Base-by-base conservation (phyloP, 1,140 invertebrate species). In the Scaptomyza pallida region DNA sequence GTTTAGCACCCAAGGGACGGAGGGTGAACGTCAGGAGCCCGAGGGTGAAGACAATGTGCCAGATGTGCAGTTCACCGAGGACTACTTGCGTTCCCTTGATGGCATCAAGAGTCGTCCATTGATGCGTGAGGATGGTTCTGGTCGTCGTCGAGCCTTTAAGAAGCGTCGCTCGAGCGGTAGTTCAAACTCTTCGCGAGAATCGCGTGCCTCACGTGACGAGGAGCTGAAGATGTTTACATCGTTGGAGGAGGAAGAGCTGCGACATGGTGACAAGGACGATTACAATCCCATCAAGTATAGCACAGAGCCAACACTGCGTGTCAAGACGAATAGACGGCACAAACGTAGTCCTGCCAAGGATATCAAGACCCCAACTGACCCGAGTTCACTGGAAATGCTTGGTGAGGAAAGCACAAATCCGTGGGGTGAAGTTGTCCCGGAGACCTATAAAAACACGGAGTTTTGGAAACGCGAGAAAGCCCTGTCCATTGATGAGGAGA, bases 181-280 rank as follows among this genome's bases (percentile, higher is more conserved):
- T 16, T 93, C 93, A 19, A 93, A 92, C 79, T 93, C 93, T 10
- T 93, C 93, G 19, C 91, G 88, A 65, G 93, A 93, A 5, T 93
- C 92, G 0, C 92, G 92, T 3, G 65, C 75, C 55, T 93, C 93
- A 41, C 92, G 93, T 15, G 93, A 94, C 62, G 93, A 94, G 69
- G 93, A 94, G 81, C 81, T 94, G 16, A 93, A 93, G 82, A 93
- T 93, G 90, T 93, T 94, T 62, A 94, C 93, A 51, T 93, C 93
- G 40, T 91, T 94, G 54, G 93, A 94, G 80, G 93, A 93, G 85
- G 92, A 92, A 62, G 93, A 94, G 70, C 92, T 93, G 59, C 61
- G 72, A 0, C 78, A 86, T 5, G 88, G 88, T 40, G 85, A 85
- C 8, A 74, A 72, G 17, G 68, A 72, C 0, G 90, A 91, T 13